Conservation (phyloP, 2,888 invertebrate genomes). For the Pammene fasciana region DNA sequence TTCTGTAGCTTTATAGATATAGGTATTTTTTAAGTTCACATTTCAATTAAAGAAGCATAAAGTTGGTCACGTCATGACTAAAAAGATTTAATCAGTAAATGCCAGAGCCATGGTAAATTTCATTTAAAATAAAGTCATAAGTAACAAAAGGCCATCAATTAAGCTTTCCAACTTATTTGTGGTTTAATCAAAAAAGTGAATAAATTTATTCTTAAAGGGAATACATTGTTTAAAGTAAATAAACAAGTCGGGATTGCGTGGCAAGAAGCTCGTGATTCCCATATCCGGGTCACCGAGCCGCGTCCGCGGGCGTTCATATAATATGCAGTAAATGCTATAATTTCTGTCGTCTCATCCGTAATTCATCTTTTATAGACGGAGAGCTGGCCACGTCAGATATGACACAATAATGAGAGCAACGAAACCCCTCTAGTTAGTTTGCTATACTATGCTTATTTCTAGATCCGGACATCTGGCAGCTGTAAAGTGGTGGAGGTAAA, state of each 20-base stretch:
- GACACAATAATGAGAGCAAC: too few species aligned
- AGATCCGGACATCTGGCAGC: too few species aligned
- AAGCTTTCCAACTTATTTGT: slow-evolving; percentile 19
- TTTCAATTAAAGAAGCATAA: background rate
- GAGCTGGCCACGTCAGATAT: too few species aligned
- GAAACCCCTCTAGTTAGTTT: too few species aligned
- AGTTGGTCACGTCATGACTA: background rate
- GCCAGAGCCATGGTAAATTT: slow-evolving; percentile 8
- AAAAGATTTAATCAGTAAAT: background rate
- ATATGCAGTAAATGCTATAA: slow-evolving; percentile 38
- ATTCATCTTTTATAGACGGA: slow-evolving; percentile 40
- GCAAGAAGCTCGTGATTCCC: slow-evolving; percentile 10
- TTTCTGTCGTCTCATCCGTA: slow-evolving; percentile 37
- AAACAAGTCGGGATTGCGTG: slow-evolving; percentile 25
- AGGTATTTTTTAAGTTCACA: background rate
- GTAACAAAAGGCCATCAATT: slow-evolving; percentile 23
- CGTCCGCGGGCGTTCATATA: slow-evolving; percentile 35
- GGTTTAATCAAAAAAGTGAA: slow-evolving; percentile 27
- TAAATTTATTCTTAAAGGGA: slow-evolving; percentile 20
- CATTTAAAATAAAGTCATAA: slow-evolving; percentile 17
- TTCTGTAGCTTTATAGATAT: too few species aligned
- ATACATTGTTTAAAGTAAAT: slow-evolving; percentile 27
- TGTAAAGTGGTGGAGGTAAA: too few species aligned
- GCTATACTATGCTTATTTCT: too few species aligned
- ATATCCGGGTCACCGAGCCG: slow-evolving; percentile 41